Evolutionary conservation across 2,113 vertebrate genomes (phyloP).

Genomic region (Amblyornis subalaris): DNA sequence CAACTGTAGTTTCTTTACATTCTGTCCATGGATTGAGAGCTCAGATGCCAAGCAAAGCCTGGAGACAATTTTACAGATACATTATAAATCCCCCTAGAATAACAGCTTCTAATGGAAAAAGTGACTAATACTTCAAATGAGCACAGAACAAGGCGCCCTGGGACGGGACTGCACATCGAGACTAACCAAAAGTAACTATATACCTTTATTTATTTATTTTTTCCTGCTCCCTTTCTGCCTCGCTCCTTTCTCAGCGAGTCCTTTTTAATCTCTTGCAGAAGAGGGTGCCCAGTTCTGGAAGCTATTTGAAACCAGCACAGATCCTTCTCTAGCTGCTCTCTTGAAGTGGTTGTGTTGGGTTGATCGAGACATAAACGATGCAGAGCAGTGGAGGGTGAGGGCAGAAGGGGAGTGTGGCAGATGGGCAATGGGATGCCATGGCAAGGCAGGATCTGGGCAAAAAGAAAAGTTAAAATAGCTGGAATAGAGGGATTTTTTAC

Average conservation of each 20-base stretch:
- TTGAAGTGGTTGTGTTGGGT: background rate
- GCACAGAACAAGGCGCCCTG: background rate
- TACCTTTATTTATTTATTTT: constrained; percentile 38
- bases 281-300: constrained; percentile 13
- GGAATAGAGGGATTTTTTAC: background rate
- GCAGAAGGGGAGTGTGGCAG: background rate
- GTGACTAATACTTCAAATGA: constrained; percentile 44
- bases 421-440: background rate
- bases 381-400: background rate
- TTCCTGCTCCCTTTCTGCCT: background rate
- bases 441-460: background rate
- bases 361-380: rapidly evolving
- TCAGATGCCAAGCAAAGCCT: constrained; percentile 54
- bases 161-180: background rate
- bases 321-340: background rate
- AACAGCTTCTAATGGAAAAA: constrained; percentile 61
- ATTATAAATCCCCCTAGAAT: constrained; percentile 53
- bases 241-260: background rate
- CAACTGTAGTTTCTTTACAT: constrained; percentile 40
- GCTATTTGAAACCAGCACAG: background rate
- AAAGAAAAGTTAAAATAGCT: background rate
- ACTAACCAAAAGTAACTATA: constrained; percentile 47
- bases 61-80: constrained; percentile 58
- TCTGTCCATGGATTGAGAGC: background rate
- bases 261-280: constrained; percentile 47